Evolutionary conservation across 2,113 vertebrate genomes (phyloP).

Genomic region (Geococcyx californianus): DNA sequence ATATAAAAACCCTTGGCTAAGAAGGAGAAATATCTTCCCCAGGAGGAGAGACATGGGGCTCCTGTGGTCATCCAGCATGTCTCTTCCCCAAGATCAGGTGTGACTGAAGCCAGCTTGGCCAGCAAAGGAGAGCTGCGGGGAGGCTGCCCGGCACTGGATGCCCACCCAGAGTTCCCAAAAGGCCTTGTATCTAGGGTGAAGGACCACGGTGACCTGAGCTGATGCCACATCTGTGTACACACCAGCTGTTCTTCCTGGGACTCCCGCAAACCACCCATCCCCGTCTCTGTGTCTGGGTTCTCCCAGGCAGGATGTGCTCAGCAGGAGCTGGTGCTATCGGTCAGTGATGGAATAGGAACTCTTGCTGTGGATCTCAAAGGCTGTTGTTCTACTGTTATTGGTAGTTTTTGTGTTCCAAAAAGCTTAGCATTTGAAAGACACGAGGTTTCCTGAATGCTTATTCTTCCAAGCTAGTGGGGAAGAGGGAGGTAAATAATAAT

Average conservation of each 20-base stretch:
- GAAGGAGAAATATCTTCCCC: neutral
- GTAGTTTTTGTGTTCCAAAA: neutral
- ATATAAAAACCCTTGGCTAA: neutral
- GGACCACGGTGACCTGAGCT: accelerated
- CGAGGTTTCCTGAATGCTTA: neutral
- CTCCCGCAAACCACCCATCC: neutral
- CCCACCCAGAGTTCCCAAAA: neutral
- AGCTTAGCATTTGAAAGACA: neutral
- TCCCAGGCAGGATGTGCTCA: neutral
- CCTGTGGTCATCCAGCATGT: accelerated
- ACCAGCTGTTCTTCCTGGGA: neutral
- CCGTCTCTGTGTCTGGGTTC: neutral
- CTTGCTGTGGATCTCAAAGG: neutral
- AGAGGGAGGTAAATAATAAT: neutral
- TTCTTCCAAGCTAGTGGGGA: neutral
- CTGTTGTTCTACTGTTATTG: neutral
- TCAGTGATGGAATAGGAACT: neutral
- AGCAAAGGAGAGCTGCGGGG: neutral
- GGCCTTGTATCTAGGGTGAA: neutral
- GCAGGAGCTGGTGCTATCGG: neutral
- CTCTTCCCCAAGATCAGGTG: neutral
- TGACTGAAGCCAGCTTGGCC: neutral
- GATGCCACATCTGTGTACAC: accelerated
- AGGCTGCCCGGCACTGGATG: neutral
- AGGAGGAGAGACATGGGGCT: neutral